Evolutionary conservation across 2,888 invertebrate species (phyloP).

Genomic region (Elegia similella): DNA sequence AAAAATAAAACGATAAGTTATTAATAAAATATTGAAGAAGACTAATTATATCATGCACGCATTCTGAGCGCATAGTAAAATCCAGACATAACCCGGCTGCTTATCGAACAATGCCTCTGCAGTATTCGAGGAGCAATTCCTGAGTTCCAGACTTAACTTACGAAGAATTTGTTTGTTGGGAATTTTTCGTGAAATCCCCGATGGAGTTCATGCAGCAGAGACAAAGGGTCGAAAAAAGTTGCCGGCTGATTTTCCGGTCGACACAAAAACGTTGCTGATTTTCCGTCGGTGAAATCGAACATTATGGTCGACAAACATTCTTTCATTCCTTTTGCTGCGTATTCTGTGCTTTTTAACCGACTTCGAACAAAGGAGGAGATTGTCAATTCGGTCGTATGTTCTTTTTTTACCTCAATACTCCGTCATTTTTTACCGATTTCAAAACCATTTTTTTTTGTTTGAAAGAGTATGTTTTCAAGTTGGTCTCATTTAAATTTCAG

Average conservation of each 20-base stretch:
- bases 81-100: neutral
- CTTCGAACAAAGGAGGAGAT: no score
- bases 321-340: neutral
- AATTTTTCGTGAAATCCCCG: constrained; percentile 7
- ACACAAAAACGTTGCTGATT: neutral
- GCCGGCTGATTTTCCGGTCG: neutral
- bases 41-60: neutral
- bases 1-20: no score
- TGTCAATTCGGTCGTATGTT: no score
- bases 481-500: no score
- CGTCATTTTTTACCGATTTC: no score
- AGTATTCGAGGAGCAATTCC: constrained; percentile 51
- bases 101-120: neutral
- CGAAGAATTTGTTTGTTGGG: constrained; percentile 29
- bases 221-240: neutral
- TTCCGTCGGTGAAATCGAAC: neutral
- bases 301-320: neutral
- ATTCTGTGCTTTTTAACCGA: no score
- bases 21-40: no score
- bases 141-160: constrained; percentile 27
- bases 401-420: no score
- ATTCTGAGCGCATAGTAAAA: neutral
- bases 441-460: no score
- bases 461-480: no score
- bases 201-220: neutral